These are phyloP conservation scores for Schizotus pectinicornis DNA, from an alignment of 2,888 invertebrate species.

Conservation along the genomic window DNA sequence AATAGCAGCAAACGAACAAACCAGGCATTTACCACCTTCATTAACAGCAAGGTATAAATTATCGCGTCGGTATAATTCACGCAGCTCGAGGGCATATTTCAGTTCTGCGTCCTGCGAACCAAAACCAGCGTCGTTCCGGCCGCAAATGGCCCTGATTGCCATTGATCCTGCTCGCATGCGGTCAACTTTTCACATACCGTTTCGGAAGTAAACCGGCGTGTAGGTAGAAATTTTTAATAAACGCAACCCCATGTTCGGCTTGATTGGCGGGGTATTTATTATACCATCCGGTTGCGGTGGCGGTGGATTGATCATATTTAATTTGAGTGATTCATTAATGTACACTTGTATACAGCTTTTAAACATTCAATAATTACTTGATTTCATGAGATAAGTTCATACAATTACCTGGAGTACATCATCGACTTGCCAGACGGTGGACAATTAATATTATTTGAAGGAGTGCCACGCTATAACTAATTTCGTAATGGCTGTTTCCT, in stretches of 20 bases:
- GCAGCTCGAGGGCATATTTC: constrained; percentile 53
- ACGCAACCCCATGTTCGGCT: not conserved
- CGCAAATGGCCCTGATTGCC: constrained; percentile 47
- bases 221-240: constrained; percentile 22
- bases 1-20: constrained; percentile 49
- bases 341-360: constrained; percentile 31
- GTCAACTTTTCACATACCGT: constrained; percentile 17
- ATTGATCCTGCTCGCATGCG: constrained; percentile 37
- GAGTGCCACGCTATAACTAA: constrained; percentile 44
- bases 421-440: constrained; percentile 32
- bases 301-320: constrained; percentile 31
- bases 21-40: constrained; percentile 56
- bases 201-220: not conserved
- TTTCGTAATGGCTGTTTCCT: constrained; percentile 44
- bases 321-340: constrained; percentile 38
- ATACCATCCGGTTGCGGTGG: no score
- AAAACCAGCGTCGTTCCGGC: constrained; percentile 39
- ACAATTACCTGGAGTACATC: constrained; percentile 42
- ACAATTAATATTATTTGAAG: constrained; percentile 49
- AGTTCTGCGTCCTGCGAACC: constrained; percentile 45
- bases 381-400: constrained; percentile 54
- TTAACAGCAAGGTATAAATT: constrained; percentile 55
- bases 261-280: constrained; percentile 2
- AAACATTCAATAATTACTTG: constrained; percentile 50
- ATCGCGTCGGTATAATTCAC: constrained; percentile 55